Conservation (phyloP, 2,888 invertebrate species). For the Agrochola macilenta region DNA sequence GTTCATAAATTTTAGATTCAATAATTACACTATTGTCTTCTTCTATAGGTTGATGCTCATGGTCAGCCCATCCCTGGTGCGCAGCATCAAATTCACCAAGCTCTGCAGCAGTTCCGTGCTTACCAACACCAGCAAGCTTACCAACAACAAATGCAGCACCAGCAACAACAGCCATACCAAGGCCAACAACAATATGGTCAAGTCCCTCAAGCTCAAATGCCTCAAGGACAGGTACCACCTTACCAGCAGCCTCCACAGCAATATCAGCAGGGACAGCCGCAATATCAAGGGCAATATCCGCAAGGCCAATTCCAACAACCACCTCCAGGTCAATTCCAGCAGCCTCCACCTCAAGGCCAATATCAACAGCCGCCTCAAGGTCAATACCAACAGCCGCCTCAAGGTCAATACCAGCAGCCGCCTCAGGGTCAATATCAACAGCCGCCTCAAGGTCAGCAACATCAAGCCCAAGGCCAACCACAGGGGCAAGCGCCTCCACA, state of each 20-base stretch:
- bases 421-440: conserved; percentile 69
- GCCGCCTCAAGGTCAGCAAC: conserved; percentile 64
- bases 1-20: not conserved
- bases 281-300: conserved; percentile 63
- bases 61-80: conserved; percentile 84
- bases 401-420: conserved; percentile 65
- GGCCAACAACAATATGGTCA: conserved; percentile 67
- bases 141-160: conserved; percentile 63
- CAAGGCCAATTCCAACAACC: conserved; percentile 65
- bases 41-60: conserved; percentile 81
- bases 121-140: conserved; percentile 76
- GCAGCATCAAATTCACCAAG: conserved; percentile 84
- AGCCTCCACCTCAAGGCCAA: conserved; percentile 57
- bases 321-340: conserved; percentile 63
- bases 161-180: conserved; percentile 54
- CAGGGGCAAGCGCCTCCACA: conserved; percentile 58
- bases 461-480: conserved; percentile 48
- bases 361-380: conserved; percentile 59
- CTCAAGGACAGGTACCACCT: conserved; percentile 73
- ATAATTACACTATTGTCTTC: not conserved
- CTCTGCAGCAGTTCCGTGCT: conserved; percentile 77
- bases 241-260: conserved; percentile 70
- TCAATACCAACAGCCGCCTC: conserved; percentile 70
- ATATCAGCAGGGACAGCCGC: conserved; percentile 62
- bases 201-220: conserved; percentile 66